Percentiles rank a stretch among this genome's conserved stretches.
phyloP scores from a whole-genome alignment of 1,140 invertebrate species.

The Zaprionus vittiger region DNA sequence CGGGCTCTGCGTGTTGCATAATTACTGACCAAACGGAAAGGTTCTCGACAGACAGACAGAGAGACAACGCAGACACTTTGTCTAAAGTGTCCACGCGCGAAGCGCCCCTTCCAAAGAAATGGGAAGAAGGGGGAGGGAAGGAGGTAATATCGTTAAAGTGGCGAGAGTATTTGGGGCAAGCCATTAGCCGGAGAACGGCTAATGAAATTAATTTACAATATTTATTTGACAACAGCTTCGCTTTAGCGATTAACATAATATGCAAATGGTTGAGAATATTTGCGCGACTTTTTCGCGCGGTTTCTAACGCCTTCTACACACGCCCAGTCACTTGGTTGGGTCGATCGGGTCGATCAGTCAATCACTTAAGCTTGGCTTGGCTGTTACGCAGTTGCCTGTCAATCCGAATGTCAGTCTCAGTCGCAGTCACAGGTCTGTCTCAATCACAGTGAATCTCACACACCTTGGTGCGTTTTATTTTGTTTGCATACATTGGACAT shows the following conservation, averaged over 20 bases:
- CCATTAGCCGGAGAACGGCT: constrained; percentile 39
- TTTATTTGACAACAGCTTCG: constrained; percentile 32
- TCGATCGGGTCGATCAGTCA: constrained; percentile 4
- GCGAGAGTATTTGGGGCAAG: constrained; percentile 34
- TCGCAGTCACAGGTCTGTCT: constrained; percentile 14
- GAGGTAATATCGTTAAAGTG: constrained; percentile 19
- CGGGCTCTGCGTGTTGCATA: constrained; percentile 65
- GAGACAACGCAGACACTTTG: constrained; percentile 26
- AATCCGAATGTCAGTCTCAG: constrained; percentile 42
- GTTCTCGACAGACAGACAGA: constrained; percentile 36
- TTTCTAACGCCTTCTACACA: constrained; percentile 51
- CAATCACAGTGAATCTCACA: constrained; percentile 65
- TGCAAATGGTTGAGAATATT: not conserved
- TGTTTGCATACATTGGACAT: constrained; percentile 70
- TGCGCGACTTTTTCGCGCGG: constrained; percentile 47
- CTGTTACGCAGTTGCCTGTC: constrained; percentile 53
- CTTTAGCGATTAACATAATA: constrained; percentile 13
- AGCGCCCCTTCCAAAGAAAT: not conserved
- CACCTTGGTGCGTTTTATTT: constrained; percentile 53
- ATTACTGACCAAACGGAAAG: constrained; percentile 60
- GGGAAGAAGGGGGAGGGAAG: not conserved
- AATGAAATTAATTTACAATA: constrained; percentile 53
- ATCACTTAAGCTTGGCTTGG: not conserved
- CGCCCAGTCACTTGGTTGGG: constrained; percentile 31
- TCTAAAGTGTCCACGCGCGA: constrained; percentile 39